A percentile compares a stretch with the other conserved stretches of the same genome.
phyloP scores from a whole-genome alignment of 1,140 invertebrate genomes.

The Teleogryllus occipitalis region DNA sequence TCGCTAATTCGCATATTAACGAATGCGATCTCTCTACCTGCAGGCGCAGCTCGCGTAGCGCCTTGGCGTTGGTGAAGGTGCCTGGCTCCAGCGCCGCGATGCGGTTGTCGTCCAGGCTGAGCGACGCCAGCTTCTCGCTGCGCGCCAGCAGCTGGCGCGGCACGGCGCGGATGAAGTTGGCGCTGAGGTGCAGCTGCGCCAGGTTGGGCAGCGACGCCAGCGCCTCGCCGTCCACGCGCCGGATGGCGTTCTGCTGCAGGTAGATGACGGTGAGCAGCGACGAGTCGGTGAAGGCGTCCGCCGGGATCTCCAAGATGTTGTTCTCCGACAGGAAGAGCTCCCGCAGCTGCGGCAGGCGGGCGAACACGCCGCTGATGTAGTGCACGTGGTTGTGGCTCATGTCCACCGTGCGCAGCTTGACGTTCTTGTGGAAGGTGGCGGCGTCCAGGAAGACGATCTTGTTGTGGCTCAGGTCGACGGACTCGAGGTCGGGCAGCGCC shows the following conservation, averaged over 20 bases:
- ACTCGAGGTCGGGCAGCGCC: conserved; percentile 63
- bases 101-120: conserved; percentile 86
- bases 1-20: too few species aligned
- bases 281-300: conserved; percentile 71
- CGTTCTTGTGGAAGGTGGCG: conserved; percentile 63
- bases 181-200: conserved; percentile 73
- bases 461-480: conserved; percentile 79
- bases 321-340: conserved; percentile 84
- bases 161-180: conserved; percentile 73
- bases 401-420: conserved; percentile 69
- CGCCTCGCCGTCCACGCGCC: conserved; percentile 61
- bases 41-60: conserved; percentile 71
- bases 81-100: conserved; percentile 70
- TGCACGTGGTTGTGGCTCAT: conserved; percentile 84
- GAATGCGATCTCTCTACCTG: conserved; percentile 46
- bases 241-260: conserved; percentile 78
- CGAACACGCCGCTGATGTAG: conserved; percentile 70
- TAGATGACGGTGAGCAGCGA: conserved; percentile 70
- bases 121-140: conserved; percentile 63
- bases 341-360: conserved; percentile 62
- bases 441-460: conserved; percentile 65
- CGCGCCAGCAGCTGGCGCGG: conserved; percentile 63
- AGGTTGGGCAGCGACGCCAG: conserved; percentile 64
- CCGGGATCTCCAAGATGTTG: conserved; percentile 75
- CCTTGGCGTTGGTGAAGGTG: conserved; percentile 64